A percentile compares a stretch with the other conserved stretches of the same genome.
phyloP scores from a whole-genome alignment of 2,113 vertebrate genomes.

The Mixornis gularis region DNA sequence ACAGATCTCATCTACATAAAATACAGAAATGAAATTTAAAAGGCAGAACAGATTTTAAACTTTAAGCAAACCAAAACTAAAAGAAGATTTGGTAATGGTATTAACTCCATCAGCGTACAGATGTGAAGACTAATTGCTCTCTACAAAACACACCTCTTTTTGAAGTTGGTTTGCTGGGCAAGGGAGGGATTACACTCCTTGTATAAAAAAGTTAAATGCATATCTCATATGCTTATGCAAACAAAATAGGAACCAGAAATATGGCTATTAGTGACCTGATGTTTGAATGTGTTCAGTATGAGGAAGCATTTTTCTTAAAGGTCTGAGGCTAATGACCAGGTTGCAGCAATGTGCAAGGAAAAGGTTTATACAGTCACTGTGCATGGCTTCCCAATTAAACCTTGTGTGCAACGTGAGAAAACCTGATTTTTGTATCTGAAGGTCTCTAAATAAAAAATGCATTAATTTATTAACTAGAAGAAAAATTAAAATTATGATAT shows the following conservation, averaged over 20 bases:
- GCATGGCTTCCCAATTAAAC: neutral
- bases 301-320: neutral
- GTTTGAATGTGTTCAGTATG: neutral
- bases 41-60: neutral
- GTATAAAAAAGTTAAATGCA: neutral
- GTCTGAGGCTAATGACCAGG: neutral
- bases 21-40: neutral
- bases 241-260: neutral
- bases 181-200: neutral
- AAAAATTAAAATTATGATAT: neutral
- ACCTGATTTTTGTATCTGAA: neutral
- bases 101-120: neutral
- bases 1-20: neutral
- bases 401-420: neutral
- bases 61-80: neutral
- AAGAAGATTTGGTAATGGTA: neutral
- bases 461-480: neutral
- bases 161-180: neutral
- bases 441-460: neutral
- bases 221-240: neutral
- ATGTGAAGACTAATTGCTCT: neutral
- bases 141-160: neutral
- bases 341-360: neutral
- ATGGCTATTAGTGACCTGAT: neutral
- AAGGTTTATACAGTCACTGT: neutral